Evolutionary conservation across 1,140 invertebrate genomes (phyloP).

Genomic region (Nephila pilipes): DNA sequence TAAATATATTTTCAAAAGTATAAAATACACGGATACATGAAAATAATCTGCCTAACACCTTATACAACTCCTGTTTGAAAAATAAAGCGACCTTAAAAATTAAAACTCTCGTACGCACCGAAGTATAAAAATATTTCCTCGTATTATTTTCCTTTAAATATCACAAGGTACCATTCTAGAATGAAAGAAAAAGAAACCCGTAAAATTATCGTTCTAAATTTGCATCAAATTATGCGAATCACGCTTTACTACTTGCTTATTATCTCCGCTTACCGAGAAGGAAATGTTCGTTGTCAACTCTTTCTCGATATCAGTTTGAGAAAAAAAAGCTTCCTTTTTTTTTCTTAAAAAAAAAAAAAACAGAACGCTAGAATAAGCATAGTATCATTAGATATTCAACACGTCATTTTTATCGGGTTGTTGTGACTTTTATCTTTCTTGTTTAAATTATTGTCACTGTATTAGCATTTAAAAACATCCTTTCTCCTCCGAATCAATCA

Average conservation of each 20-base stretch:
- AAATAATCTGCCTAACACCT: too few species aligned
- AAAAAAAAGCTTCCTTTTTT: neutral
- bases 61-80: too few species aligned
- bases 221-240: constrained; percentile 10
- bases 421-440: neutral
- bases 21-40: too few species aligned
- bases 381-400: constrained; percentile 18
- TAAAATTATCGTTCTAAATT: neutral
- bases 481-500: neutral
- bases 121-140: constrained; percentile 1
- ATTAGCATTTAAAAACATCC: neutral
- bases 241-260: neutral
- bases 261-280: neutral
- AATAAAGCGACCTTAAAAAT: too few species aligned
- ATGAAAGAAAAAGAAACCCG: neutral
- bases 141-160: neutral
- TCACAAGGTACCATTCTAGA: neutral
- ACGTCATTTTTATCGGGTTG: constrained; percentile 1
- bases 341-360: neutral
- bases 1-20: too few species aligned
- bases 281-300: neutral
- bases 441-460: neutral
- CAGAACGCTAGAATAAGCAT: neutral
- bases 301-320: neutral
- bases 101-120: neutral